Evolutionary conservation across 2,797 vertebrate species (phyloP), one percentile per base, ranked within the genome.

Genomic region (Gallinago solitaria): DNA sequence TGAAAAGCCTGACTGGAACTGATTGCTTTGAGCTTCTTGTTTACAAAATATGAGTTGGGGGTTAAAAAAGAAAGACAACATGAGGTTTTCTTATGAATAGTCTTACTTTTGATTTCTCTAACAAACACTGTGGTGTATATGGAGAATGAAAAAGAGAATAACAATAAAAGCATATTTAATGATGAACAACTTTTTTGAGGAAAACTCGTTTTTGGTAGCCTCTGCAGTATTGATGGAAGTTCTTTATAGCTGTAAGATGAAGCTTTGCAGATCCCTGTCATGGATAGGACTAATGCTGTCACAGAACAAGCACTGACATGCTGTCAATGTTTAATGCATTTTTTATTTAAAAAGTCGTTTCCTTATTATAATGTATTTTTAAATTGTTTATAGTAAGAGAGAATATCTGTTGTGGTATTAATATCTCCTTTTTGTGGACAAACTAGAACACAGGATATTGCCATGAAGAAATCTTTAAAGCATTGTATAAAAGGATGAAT

Each of bases 21-120:
- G 95, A 97, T 97, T 97, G 92, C 87, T 90, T 95, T 97, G 73
- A 91, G 89, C 67, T 90, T 96, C 86, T 95, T 95, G 76, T 97
- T 94, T 90, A 95, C 91, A 93, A 92, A 89, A 96, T 97, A 92
- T 0, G n/a, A 93, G 70, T 60, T 41, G 84, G 14, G 60, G 68
- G 53, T 91, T 89, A 89, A 92, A 77, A 83, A 88, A 68, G 43
- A 69, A 30, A 35, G 37, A 76, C 16, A 27, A 27, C 83, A 87
- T 43, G 71, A 91, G 67, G 15, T 64, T 96, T 89, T 83, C n/a
- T 82, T 80, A 68, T 60, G 83, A 80, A 70, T 68, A 69, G 33
- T 59, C 80, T 90, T 83, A 43, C 56, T 63, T 95, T 84, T 94
- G 88, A 94, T 73, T 95, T 84, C 73, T 80, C 48, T 71, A 28